Evolutionary conservation across 2,113 vertebrate genomes (phyloP).

Genomic region (Actinemys pallida): DNA sequence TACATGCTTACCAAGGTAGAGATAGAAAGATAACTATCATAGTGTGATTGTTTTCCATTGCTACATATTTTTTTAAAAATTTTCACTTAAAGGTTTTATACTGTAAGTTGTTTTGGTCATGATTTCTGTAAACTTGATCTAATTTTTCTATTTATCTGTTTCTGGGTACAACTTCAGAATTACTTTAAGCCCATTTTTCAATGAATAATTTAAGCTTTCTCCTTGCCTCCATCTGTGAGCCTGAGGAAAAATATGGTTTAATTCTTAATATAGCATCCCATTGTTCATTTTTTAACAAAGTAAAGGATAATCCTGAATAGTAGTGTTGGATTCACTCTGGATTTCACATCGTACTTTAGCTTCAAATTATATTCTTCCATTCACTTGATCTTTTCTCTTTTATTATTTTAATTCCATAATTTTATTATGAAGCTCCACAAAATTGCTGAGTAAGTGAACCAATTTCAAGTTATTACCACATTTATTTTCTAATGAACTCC

Average conservation of each 20-base stretch:
- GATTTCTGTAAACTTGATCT: neutral
- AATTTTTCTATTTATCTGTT: neutral
- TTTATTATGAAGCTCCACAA: neutral
- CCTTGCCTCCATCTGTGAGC: neutral
- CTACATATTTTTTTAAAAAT: neutral
- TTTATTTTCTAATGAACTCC: neutral
- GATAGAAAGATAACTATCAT: neutral
- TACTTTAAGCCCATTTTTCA: neutral
- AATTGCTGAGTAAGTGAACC: neutral
- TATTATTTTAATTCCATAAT: neutral
- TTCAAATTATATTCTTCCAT: neutral
- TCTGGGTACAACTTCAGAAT: neutral
- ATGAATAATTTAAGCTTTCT: neutral
- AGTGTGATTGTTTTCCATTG: neutral
- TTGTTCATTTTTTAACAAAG: neutral
- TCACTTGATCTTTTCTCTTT: neutral
- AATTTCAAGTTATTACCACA: neutral
- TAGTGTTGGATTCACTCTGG: fast-evolving
- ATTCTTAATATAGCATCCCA: neutral
- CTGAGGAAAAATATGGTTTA: neutral
- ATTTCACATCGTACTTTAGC: neutral
- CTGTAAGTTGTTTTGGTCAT: neutral
- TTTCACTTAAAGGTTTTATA: neutral
- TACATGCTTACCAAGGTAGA: fast-evolving
- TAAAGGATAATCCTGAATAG: neutral